Evolutionary conservation across 2,113 vertebrate genomes (phyloP).

Genomic region (Sylvietta virens): DNA sequence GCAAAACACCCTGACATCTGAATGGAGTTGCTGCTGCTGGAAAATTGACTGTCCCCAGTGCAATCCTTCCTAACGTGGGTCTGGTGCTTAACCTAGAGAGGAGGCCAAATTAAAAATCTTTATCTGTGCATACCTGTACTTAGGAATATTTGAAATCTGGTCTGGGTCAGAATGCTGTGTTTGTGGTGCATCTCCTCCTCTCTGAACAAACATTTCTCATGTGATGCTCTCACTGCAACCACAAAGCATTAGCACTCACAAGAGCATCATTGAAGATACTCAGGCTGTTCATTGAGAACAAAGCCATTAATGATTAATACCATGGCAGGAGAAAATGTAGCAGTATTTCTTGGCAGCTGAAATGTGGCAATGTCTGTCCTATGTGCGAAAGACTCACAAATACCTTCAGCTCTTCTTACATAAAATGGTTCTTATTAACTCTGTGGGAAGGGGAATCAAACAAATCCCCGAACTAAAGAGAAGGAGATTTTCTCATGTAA

Average conservation of each 20-base stretch:
- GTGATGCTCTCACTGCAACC: constrained; percentile 36
- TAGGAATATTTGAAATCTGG: background rate
- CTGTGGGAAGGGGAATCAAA: constrained; percentile 6
- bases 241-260: constrained; percentile 54
- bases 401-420: background rate
- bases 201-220: constrained; percentile 49
- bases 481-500: constrained; percentile 37
- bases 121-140: background rate
- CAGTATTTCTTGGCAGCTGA: constrained; percentile 54
- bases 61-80: background rate
- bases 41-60: background rate
- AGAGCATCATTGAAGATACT: constrained; percentile 56
- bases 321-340: constrained; percentile 26
- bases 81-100: background rate
- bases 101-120: background rate
- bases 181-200: background rate
- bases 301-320: constrained; percentile 63
- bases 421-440: background rate
- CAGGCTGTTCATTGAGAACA: constrained; percentile 58
- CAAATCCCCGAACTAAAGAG: background rate
- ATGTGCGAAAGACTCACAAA: background rate
- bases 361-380: constrained; percentile 8
- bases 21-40: background rate
- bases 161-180: background rate
- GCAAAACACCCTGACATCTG: constrained; percentile 4